A percentile compares a stretch with the other conserved stretches of the same genome.
phyloP scores from a whole-genome alignment of 1,140 invertebrate species.

The Drosophila parvula region DNA sequence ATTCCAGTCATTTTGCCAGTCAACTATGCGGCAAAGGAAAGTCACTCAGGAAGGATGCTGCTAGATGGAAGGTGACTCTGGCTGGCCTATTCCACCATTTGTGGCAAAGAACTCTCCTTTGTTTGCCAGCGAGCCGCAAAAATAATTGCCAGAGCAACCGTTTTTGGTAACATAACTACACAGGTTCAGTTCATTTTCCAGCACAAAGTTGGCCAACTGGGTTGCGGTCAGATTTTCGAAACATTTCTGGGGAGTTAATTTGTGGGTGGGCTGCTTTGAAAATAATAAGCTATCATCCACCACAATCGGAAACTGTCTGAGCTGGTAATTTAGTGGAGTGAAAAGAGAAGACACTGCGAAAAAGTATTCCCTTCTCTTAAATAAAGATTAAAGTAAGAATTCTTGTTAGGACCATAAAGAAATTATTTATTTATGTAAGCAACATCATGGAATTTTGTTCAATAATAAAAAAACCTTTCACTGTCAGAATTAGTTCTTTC shows the following conservation, averaged over 20 bases:
- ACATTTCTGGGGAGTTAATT: slow-evolving; percentile 32
- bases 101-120: slow-evolving; percentile 25
- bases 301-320: slow-evolving; percentile 15
- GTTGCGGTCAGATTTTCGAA: slow-evolving; percentile 26
- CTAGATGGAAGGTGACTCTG: slow-evolving; percentile 42
- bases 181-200: slow-evolving; percentile 34
- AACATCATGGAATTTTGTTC: background rate
- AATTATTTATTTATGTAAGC: no score
- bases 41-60: slow-evolving; percentile 41
- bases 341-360: no score
- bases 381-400: no score
- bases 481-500: no score
- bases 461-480: no score
- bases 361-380: no score
- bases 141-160: slow-evolving; percentile 66
- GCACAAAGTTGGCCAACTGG: slow-evolving; percentile 15
- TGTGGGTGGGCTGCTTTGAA: slow-evolving; percentile 6
- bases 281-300: slow-evolving; percentile 36
- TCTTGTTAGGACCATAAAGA: no score
- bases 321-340: background rate
- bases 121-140: slow-evolving; percentile 47
- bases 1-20: slow-evolving; percentile 75
- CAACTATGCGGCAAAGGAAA: slow-evolving; percentile 54
- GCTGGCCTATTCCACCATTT: slow-evolving; percentile 13
- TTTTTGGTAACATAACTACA: slow-evolving; percentile 6